phyloP scores from a whole-genome alignment of 92 coral and sea anemone species.

The Actinostola sp. region DNA sequence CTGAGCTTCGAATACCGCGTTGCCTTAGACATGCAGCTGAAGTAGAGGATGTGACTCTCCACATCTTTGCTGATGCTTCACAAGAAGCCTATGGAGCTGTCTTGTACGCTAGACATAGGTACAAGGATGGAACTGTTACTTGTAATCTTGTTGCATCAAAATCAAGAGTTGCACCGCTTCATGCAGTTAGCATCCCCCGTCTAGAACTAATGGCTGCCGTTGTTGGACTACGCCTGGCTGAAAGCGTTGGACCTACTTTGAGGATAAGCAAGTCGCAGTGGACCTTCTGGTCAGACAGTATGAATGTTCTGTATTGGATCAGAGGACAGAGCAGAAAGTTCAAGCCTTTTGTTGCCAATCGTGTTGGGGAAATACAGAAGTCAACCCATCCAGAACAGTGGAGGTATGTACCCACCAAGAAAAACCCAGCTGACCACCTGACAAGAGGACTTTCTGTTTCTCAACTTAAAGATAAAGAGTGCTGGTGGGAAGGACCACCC shows the following conservation, averaged over 20 bases:
- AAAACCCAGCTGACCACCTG: conserved; percentile 58
- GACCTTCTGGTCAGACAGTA: conserved; percentile 45
- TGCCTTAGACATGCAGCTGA: conserved; percentile 2
- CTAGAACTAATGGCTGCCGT: conserved; percentile 55
- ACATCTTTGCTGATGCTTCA: conserved; percentile 48
- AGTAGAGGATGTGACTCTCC: neutral
- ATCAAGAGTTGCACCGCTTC: conserved; percentile 49
- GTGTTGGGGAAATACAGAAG: conserved; percentile 49
- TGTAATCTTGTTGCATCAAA: conserved; percentile 30
- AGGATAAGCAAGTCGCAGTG: neutral
- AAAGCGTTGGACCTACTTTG: conserved; percentile 9
- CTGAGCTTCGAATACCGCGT: conserved; percentile 15
- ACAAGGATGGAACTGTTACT: conserved; percentile 45
- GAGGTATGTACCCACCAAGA: conserved; percentile 47
- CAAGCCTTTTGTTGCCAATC: conserved; percentile 56
- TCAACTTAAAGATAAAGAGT: neutral
- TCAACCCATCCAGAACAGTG: conserved; percentile 59
- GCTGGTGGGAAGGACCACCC: conserved; percentile 37
- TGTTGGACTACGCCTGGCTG: conserved; percentile 30
- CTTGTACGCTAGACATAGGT: conserved; percentile 26
- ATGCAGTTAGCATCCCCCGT: conserved; percentile 51
- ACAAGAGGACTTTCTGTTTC: conserved; percentile 27
- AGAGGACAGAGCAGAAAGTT: conserved; percentile 26
- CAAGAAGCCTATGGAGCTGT: conserved; percentile 51
- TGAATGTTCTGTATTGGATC: conserved; percentile 39